phyloP scores from a whole-genome alignment of 2,113 vertebrate species.

The Astatotilapia flaviijosephi region DNA sequence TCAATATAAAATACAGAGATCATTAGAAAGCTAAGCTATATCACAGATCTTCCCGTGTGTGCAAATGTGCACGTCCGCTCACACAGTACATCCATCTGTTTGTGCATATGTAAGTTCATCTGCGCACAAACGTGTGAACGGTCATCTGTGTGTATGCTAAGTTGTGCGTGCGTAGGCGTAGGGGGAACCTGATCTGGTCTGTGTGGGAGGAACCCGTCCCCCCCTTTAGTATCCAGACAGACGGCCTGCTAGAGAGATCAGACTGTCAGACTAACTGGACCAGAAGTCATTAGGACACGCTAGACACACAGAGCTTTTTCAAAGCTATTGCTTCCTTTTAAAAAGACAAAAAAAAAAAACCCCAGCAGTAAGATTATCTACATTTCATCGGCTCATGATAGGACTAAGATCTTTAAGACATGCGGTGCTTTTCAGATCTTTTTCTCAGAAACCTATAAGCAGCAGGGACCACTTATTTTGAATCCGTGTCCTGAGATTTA shows the following conservation, averaged over 20 bases:
- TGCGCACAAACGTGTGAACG: slow-evolving; percentile 37
- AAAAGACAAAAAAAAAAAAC: slow-evolving; percentile 37
- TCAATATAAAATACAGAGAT: slow-evolving; percentile 64
- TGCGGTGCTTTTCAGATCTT: slow-evolving; percentile 15
- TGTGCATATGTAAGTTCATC: slow-evolving; percentile 48
- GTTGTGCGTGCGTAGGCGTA: slow-evolving; percentile 56
- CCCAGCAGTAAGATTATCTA: slow-evolving; percentile 42
- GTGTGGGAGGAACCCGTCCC: slow-evolving; percentile 60
- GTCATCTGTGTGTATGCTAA: slow-evolving; percentile 50
- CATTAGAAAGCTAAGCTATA: slow-evolving; percentile 67
- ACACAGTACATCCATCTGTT: slow-evolving; percentile 26
- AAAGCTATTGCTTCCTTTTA: slow-evolving; percentile 43
- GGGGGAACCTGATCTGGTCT: slow-evolving; percentile 66
- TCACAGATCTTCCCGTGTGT: slow-evolving; percentile 48
- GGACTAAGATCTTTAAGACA: slow-evolving; percentile 29
- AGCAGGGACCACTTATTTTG: slow-evolving; percentile 32
- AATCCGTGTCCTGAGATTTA: slow-evolving; percentile 23
- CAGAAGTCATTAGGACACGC: slow-evolving; percentile 67
- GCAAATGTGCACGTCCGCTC: slow-evolving; percentile 4
- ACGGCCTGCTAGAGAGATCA: slow-evolving; percentile 70
- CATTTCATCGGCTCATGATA: slow-evolving; percentile 37
- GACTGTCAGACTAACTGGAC: slow-evolving; percentile 67
- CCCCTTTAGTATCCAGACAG: slow-evolving; percentile 45
- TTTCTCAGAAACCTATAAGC: slow-evolving; percentile 22
- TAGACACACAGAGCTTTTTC: slow-evolving; percentile 49